Evolutionary conservation across 2,888 invertebrate species (phyloP).

Genomic region (Meta bourneti): DNA sequence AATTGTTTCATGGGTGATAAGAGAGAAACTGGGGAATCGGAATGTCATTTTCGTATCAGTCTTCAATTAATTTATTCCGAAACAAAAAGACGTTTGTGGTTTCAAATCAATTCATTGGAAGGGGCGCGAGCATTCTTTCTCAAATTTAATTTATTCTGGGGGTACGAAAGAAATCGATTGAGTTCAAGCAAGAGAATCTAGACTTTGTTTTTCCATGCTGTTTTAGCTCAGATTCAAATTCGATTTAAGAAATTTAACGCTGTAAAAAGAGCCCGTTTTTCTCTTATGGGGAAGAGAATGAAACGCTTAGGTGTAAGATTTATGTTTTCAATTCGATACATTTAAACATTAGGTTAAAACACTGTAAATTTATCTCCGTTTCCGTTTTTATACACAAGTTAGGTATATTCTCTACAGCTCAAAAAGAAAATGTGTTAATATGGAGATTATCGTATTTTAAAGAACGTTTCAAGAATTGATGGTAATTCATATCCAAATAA

Average conservation of each 20-base stretch:
- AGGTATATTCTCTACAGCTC: too few relatives aligned
- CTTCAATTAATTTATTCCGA: conserved; percentile 62
- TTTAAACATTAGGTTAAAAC: too few relatives aligned
- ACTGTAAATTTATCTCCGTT: too few relatives aligned
- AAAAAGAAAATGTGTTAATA: too few relatives aligned
- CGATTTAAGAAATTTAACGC: conserved; percentile 10
- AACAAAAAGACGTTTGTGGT: conserved; percentile 55
- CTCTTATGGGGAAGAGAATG: too few relatives aligned
- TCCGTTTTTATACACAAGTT: too few relatives aligned
- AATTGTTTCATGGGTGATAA: conserved; percentile 52
- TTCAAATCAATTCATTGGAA: conserved; percentile 32
- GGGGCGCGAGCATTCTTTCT: not conserved
- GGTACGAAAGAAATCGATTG: conserved; percentile 48
- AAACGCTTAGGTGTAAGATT: too few relatives aligned
- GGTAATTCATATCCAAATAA: too few relatives aligned
- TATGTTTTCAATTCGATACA: too few relatives aligned
- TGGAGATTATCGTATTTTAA: too few relatives aligned
- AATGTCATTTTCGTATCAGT: conserved; percentile 62
- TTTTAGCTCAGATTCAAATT: conserved; percentile 16
- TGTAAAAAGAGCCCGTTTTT: too few relatives aligned
- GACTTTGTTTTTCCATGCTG: conserved; percentile 3
- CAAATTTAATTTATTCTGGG: conserved; percentile 54
- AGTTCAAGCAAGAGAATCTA: conserved; percentile 11
- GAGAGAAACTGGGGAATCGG: conserved; percentile 48
- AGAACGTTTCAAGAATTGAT: too few relatives aligned